These are phyloP conservation scores for Coregonus suidteri DNA, from an alignment of 2,797 vertebrate genomes.

Conservation along the genomic window DNA sequence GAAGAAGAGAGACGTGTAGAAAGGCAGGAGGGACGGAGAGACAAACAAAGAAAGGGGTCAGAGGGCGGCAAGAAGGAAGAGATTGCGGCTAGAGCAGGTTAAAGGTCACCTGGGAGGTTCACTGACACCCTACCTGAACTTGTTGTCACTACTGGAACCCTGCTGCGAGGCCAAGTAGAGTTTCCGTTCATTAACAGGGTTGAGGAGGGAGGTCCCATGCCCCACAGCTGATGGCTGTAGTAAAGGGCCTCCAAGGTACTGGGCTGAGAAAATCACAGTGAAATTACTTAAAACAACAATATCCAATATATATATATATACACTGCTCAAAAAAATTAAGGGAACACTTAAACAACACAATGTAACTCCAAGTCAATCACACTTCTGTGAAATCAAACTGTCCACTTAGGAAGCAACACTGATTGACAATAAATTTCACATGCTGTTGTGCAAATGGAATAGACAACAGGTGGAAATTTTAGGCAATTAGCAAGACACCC, in stretches of 20 bases:
- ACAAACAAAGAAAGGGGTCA: too few species aligned
- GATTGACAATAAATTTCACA: too few species aligned
- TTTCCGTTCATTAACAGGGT: constrained; percentile 40
- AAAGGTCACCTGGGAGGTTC: neutral
- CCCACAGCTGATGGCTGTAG: constrained; percentile 37
- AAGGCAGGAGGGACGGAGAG: too few species aligned
- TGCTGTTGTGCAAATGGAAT: too few species aligned
- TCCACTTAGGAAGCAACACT: too few species aligned
- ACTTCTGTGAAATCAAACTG: too few species aligned
- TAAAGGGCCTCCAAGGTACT: constrained; percentile 2
- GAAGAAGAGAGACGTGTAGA: neutral
- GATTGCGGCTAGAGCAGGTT: neutral
- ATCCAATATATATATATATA: neutral
- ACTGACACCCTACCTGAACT: neutral
- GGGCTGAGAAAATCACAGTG: neutral
- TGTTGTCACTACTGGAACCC: neutral
- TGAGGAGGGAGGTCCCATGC: constrained; percentile 39
- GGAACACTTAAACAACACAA: too few species aligned
- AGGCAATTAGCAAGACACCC: too few species aligned
- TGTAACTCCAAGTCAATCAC: too few species aligned
- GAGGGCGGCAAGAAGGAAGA: too few species aligned
- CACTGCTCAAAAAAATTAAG: too few species aligned
- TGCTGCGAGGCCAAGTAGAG: constrained; percentile 47
- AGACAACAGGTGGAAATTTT: too few species aligned
- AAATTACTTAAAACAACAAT: neutral